A percentile compares a stretch with the other conserved stretches of the same genome.
These are phyloP conservation scores for Tetramorium alpestre DNA, from an alignment of 1,140 invertebrate genomes.

Conservation along the genomic window DNA sequence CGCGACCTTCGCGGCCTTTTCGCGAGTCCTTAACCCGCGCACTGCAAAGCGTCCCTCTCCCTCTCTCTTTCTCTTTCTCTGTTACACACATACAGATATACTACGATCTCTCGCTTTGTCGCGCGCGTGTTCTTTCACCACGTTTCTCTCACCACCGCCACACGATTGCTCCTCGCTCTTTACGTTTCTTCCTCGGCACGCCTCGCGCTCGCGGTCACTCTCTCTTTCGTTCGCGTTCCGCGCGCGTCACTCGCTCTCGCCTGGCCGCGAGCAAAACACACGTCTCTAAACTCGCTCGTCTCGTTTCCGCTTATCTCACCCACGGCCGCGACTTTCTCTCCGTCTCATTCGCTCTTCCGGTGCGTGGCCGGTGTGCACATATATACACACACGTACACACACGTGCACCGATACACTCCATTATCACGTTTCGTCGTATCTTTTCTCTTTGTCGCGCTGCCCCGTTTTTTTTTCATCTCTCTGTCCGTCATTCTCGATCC, in stretches of 20 bases:
- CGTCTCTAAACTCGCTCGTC: conserved; percentile 46
- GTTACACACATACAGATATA: no score
- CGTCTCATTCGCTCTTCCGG: conserved; percentile 25
- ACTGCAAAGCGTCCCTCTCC: background rate
- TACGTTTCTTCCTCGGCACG: conserved; percentile 47
- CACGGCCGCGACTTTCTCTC: conserved; percentile 24
- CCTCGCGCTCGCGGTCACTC: conserved; percentile 61
- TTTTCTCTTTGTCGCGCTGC: conserved; percentile 4
- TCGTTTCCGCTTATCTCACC: conserved; percentile 55
- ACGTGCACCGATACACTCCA: background rate
- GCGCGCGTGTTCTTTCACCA: conserved; percentile 15
- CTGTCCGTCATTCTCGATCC: conserved; percentile 44
- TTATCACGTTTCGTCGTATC: conserved; percentile 8
- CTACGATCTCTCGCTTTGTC: background rate
- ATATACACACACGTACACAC: background rate
- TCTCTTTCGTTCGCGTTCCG: conserved; percentile 70
- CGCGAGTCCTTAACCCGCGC: conserved; percentile 20
- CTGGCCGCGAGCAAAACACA: conserved; percentile 34
- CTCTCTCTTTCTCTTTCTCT: background rate
- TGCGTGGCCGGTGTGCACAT: background rate
- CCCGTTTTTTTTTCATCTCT: conserved; percentile 58
- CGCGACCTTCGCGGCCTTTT: conserved; percentile 2
- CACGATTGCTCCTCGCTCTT: conserved; percentile 13
- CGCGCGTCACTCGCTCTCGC: conserved; percentile 64
- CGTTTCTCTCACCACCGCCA: background rate